phyloP scores from a whole-genome alignment of 2,888 invertebrate genomes.

The Eupeodes latifasciatus region DNA sequence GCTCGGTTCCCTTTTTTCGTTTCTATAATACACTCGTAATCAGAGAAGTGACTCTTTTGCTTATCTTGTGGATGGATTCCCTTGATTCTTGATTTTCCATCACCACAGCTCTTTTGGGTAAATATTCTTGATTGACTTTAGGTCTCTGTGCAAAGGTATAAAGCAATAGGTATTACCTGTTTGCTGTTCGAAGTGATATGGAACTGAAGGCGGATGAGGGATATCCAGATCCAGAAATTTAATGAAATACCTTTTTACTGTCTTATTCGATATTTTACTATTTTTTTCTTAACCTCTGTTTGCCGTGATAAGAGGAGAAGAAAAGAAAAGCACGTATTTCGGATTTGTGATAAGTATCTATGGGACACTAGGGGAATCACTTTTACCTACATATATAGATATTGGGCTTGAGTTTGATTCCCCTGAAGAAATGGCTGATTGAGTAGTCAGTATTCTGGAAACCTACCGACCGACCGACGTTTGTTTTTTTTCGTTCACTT shows the following conservation, averaged over 20 bases:
- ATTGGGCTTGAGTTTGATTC: neutral
- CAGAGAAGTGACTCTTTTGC: slow-evolving; percentile 59
- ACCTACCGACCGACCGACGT: slow-evolving; percentile 7
- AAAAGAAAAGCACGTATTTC: slow-evolving; percentile 58
- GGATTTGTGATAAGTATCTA: slow-evolving; percentile 61
- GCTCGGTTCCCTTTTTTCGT: slow-evolving; percentile 41
- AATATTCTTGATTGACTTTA: slow-evolving; percentile 69
- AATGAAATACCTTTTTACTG: slow-evolving; percentile 56
- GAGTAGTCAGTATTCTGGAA: slow-evolving; percentile 61
- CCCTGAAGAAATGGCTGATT: slow-evolving; percentile 53
- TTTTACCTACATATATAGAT: neutral
- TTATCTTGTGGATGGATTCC: slow-evolving; percentile 60
- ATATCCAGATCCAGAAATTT: slow-evolving; percentile 32
- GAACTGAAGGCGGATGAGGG: slow-evolving; percentile 32
- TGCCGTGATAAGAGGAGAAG: slow-evolving; percentile 53
- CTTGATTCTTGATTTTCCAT: slow-evolving; percentile 47
- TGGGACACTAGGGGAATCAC: slow-evolving; percentile 49
- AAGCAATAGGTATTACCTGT: slow-evolving; percentile 33
- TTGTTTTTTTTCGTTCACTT: slow-evolving; percentile 1
- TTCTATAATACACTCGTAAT: slow-evolving; percentile 39
- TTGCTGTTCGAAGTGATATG: neutral
- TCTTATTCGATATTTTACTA: neutral
- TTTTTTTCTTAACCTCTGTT: neutral
- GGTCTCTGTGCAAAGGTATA: neutral
- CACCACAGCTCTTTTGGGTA: slow-evolving; percentile 49